Conservation (phyloP, 2,888 invertebrate species). For the Heterodera filipjevi region DNA sequence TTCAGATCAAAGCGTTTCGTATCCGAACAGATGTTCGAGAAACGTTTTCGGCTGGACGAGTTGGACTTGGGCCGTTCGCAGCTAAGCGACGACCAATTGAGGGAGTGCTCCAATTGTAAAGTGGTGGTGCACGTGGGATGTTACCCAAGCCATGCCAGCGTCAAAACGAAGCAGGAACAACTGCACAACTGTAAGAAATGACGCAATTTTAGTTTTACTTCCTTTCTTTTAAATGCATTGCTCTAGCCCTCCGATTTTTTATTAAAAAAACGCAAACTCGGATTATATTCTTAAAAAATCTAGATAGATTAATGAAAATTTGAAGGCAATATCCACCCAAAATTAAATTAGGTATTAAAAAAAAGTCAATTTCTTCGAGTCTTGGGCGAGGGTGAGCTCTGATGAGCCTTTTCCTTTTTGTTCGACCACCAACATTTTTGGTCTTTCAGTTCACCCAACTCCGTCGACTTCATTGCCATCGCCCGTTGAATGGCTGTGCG, state of each 20-base stretch:
- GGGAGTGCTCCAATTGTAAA: constrained; percentile 68
- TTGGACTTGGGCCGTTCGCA: neutral
- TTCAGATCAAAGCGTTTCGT: constrained; percentile 57
- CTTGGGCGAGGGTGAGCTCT: neutral
- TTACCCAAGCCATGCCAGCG: constrained; percentile 25
- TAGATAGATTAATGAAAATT: too few relatives aligned
- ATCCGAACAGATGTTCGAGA: constrained; percentile 65
- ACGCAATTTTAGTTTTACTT: too few relatives aligned
- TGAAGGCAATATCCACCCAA: too few relatives aligned
- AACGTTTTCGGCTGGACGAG: constrained; percentile 43
- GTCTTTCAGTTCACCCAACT: neutral
- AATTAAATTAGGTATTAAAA: too few relatives aligned
- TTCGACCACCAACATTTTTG: neutral
- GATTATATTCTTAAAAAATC: too few relatives aligned
- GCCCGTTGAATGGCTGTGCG: constrained; percentile 47
- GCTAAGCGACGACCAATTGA: constrained; percentile 65
- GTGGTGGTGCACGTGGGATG: constrained; percentile 40
- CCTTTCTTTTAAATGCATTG: too few relatives aligned
- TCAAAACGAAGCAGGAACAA: neutral
- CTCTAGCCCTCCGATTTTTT: too few relatives aligned
- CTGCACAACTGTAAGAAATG: neutral
- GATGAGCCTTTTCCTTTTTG: neutral
- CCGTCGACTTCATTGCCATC: neutral
- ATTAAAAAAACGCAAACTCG: too few relatives aligned
- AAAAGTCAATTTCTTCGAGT: too few relatives aligned